phyloP scores from a whole-genome alignment of 2,113 vertebrate species.

The Pterocles burchelli region DNA sequence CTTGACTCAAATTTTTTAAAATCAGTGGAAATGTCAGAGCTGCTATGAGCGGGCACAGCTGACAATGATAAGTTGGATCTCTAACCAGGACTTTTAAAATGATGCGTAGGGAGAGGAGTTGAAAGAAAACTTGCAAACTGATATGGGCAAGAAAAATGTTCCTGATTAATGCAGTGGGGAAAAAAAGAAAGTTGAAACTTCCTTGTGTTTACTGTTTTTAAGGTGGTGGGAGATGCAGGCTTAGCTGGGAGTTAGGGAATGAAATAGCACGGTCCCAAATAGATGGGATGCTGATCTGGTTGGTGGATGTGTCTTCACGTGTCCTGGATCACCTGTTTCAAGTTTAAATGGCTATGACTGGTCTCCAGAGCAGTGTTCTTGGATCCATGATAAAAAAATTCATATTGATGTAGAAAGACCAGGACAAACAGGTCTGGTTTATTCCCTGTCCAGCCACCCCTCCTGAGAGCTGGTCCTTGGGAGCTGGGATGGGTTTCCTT shows the following conservation, averaged over 20 bases:
- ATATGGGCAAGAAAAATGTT: slow-evolving; percentile 27
- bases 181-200: not conserved
- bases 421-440: not conserved
- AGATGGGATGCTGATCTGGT: not conserved
- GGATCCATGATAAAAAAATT: not conserved
- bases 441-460: not conserved
- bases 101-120: not conserved
- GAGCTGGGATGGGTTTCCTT: not conserved
- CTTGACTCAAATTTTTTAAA: slow-evolving; percentile 34
- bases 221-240: not conserved
- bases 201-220: not conserved
- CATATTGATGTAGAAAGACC: not conserved
- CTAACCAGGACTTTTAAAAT: not conserved
- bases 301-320: not conserved
- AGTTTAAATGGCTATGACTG: not conserved
- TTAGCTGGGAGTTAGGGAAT: not conserved
- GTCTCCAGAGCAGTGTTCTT: not conserved
- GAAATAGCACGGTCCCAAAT: not conserved
- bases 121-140: slow-evolving; percentile 7
- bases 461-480: not conserved
- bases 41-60: not conserved
- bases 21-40: slow-evolving; percentile 24
- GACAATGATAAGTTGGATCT: slow-evolving; percentile 32
- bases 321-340: not conserved
- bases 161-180: not conserved